These are phyloP conservation scores for Vanessa atalanta DNA, from an alignment of 1,140 invertebrate genomes.

Conservation along the genomic window DNA sequence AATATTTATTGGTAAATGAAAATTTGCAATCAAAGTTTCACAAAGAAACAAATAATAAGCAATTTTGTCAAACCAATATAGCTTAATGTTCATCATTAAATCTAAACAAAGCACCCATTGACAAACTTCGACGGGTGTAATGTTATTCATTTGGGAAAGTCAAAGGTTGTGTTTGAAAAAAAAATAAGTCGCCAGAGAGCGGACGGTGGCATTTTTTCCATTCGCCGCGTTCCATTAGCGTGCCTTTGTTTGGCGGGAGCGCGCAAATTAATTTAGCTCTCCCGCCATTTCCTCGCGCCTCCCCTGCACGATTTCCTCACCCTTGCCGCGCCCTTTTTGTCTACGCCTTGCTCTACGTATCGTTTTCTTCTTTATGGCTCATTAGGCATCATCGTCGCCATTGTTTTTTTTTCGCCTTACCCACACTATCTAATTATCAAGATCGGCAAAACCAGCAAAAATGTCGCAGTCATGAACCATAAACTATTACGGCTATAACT, in stretches of 20 bases:
- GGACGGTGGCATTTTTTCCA: slow-evolving; percentile 81
- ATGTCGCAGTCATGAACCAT: slow-evolving; percentile 9
- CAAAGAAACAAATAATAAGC: slow-evolving; percentile 34
- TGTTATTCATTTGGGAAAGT: slow-evolving; percentile 78
- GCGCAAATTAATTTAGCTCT: slow-evolving; percentile 81
- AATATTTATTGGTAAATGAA: not conserved
- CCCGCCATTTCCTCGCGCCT: slow-evolving; percentile 76
- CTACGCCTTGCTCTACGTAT: slow-evolving; percentile 79
- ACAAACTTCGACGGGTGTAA: slow-evolving; percentile 72
- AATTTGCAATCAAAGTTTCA: not conserved
- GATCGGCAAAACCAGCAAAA: slow-evolving; percentile 42
- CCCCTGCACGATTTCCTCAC: slow-evolving; percentile 54
- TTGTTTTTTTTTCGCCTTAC: slow-evolving; percentile 75
- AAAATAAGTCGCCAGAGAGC: slow-evolving; percentile 78
- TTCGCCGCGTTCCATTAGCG: slow-evolving; percentile 80
- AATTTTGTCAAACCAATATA: slow-evolving; percentile 42
- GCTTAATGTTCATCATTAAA: slow-evolving; percentile 69
- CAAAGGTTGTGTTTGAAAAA: slow-evolving; percentile 78
- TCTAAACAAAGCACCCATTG: slow-evolving; percentile 70
- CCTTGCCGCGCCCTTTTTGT: slow-evolving; percentile 75
- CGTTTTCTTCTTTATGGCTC: slow-evolving; percentile 81
- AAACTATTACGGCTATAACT: not conserved
- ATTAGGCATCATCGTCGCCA: slow-evolving; percentile 78
- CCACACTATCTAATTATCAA: slow-evolving; percentile 72
- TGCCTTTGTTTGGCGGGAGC: slow-evolving; percentile 80